Evolutionary conservation across 2,797 vertebrate genomes (phyloP), one percentile per base, ranked within the genome.

Genomic region (Tenualosa ilisha): DNA sequence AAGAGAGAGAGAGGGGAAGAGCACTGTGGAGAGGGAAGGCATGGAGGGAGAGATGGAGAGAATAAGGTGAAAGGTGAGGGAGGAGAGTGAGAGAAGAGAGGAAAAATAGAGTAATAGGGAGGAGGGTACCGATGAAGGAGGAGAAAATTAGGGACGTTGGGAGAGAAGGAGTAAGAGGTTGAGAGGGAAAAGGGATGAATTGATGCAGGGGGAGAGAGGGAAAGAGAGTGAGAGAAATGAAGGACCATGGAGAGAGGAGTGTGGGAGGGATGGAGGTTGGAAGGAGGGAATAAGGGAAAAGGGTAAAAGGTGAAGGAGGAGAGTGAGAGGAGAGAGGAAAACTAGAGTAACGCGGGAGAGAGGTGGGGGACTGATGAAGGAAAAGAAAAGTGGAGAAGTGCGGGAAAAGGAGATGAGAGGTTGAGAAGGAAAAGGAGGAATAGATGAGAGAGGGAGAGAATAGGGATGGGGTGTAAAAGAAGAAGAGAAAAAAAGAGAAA

Each of bases 261-360:
- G 11, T 9, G 31, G 1, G 65, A 8, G 24, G 13, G 13, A 15
- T 26, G 31, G 26, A 37, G 65, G 15, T 13, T 12, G 24, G n/a
- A 6, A 26, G 61, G 24, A 26, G 61, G 26, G 0, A 37, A 87
- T 86, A 85, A 88, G 86, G 89, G 85, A 86, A 54, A 79, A 37
- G 87, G 84, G 63, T 50, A 90, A 89, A 91, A 92, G 88, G 89
- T 88, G 87, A 61, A 81, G 56, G 85, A 88, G 37, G 81, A 12
- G n/a, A 37, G 13, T 31, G 20, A 20, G 43, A 37, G 24, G 81
- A 72, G 81, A 40, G 1, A 83, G 83, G 87, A 84, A 84, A 87
- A 54, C 86, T 84, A 54, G 79, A 83, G 61, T 89, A 83, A 83
- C 65, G 85, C 1, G 37, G 82, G 0, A n/a, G 37, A 50, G 0